Conservation (phyloP, 1,140 invertebrate genomes). For the Polyergus mexicanus region DNA sequence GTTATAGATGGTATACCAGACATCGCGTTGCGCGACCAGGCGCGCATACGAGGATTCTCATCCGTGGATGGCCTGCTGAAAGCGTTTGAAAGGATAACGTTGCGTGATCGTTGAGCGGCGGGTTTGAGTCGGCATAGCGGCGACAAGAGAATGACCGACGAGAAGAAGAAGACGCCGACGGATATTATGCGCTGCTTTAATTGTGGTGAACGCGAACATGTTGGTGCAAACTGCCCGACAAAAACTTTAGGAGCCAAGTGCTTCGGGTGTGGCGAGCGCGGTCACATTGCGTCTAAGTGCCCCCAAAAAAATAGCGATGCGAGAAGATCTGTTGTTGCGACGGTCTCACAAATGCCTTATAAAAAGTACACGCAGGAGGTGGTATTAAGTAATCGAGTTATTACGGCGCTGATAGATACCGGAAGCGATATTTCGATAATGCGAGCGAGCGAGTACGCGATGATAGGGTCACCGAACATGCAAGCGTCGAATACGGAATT, state of each 20-base stretch:
- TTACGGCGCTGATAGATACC: slow-evolving; percentile 53
- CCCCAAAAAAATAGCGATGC: background rate
- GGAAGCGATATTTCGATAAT: slow-evolving; percentile 61
- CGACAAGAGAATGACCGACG: background rate
- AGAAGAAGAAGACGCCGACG: background rate
- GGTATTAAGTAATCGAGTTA: background rate
- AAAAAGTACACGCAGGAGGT: slow-evolving; percentile 37
- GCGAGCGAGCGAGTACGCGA: slow-evolving; percentile 32
- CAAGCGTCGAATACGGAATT: background rate
- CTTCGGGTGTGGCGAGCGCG: background rate
- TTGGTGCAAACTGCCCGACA: background rate
- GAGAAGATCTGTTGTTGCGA: background rate
- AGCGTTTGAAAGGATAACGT: background rate
- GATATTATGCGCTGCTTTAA: background rate
- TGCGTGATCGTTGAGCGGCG: background rate
- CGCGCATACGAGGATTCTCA: background rate
- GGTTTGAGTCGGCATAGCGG: too few species aligned
- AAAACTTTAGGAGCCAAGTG: background rate
- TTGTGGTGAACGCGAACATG: background rate
- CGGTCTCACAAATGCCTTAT: background rate
- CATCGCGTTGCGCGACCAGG: background rate
- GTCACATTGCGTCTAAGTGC: background rate
- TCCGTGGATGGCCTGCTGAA: background rate
- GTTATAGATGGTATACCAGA: background rate
- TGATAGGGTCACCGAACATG: slow-evolving; percentile 37